phyloP scores from a whole-genome alignment of 2,888 invertebrate genomes.

The Heterodera filipjevi region DNA sequence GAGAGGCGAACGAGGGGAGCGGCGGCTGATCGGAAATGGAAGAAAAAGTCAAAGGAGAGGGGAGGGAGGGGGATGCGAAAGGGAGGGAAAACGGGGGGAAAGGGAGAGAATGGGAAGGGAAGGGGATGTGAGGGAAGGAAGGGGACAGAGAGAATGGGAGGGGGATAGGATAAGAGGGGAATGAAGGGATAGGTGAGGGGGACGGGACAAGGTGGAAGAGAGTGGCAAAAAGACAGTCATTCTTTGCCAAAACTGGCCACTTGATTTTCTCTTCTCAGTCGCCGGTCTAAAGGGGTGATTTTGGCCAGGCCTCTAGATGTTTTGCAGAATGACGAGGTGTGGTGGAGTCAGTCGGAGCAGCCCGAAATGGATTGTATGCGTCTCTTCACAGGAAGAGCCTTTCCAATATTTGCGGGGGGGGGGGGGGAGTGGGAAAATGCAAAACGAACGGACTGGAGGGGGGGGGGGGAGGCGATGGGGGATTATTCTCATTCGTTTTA shows the following conservation, averaged over 20 bases:
- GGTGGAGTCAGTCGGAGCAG: background rate
- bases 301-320: background rate
- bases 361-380: background rate
- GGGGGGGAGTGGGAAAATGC: slow-evolving; percentile 6
- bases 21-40: slow-evolving; percentile 14
- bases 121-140: background rate
- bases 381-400: slow-evolving; percentile 5
- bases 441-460: background rate
- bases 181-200: too few relatives aligned
- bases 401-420: background rate
- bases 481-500: background rate
- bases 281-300: background rate
- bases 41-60: background rate
- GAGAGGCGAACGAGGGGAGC: background rate
- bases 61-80: background rate
- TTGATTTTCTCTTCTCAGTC: background rate
- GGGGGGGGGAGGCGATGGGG: background rate
- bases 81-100: background rate
- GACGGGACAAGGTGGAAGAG: too few relatives aligned
- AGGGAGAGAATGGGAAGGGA: background rate
- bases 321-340: background rate
- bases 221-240: too few relatives aligned
- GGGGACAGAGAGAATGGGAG: too few relatives aligned
- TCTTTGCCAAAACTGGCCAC: background rate
- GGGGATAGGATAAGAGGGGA: too few relatives aligned